Conservation (phyloP, 2,113 vertebrate species). For the Cinclus mexicanus region DNA sequence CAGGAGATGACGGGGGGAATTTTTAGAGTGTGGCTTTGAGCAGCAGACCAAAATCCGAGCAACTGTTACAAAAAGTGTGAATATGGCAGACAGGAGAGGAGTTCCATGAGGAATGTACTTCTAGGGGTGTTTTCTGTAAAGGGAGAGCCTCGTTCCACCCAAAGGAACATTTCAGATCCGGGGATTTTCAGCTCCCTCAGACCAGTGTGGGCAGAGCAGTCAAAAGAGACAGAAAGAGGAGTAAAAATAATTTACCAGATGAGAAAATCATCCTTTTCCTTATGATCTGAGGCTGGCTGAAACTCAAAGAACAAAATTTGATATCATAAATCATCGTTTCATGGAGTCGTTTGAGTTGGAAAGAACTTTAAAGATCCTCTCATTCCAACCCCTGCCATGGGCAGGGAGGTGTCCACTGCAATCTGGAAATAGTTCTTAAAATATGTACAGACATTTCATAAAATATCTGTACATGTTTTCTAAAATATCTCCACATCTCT, state of each 20-base stretch:
- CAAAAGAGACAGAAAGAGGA: background rate
- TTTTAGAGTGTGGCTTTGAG: conserved; percentile 9
- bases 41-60: conserved; percentile 22
- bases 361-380: background rate
- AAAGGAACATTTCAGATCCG: background rate
- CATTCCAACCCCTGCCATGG: background rate
- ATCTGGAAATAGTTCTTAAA: background rate
- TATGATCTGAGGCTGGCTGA: background rate
- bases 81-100: conserved; percentile 8
- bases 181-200: background rate
- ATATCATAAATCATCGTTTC: accelerated
- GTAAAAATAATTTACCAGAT: background rate
- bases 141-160: background rate
- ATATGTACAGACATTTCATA: background rate
- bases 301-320: background rate
- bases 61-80: conserved; percentile 35
- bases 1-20: background rate
- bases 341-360: background rate
- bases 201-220: background rate
- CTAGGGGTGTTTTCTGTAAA: background rate
- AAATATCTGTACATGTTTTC: background rate
- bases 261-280: background rate
- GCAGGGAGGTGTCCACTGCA: background rate
- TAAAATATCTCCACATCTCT: background rate
- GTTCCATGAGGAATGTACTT: background rate